Conservation (phyloP, 1,140 invertebrate species). For the Drosophila mayri region DNA sequence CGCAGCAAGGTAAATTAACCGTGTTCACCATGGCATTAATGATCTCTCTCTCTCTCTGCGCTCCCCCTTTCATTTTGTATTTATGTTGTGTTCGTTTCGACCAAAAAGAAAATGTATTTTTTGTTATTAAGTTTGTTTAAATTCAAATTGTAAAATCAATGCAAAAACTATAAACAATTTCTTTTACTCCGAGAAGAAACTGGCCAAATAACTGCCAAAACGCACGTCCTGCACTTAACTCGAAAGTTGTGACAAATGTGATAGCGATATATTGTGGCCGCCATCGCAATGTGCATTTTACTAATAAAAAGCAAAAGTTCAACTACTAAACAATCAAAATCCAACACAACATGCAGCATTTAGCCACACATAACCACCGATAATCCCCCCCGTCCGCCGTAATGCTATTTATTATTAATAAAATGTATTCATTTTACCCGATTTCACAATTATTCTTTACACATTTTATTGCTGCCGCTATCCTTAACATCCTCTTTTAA, state of each 20-base stretch:
- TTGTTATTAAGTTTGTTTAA: conserved; percentile 46
- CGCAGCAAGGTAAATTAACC: conserved; percentile 86
- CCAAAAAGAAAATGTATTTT: conserved; percentile 45
- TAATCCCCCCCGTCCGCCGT: neutral
- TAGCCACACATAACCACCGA: conserved; percentile 15
- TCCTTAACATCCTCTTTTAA: conserved; percentile 47
- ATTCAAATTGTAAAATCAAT: conserved; percentile 47
- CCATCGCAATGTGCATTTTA: conserved; percentile 33
- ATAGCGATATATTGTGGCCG: conserved; percentile 26
- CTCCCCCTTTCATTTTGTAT: conserved; percentile 32
- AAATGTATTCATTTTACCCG: conserved; percentile 27
- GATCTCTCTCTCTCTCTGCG: conserved; percentile 31
- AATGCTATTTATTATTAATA: conserved; percentile 25
- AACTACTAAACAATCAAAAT: conserved; percentile 24
- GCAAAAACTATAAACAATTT: conserved; percentile 39
- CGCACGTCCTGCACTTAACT: conserved; percentile 37
- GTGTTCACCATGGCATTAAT: conserved; percentile 24
- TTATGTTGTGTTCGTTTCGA: conserved; percentile 62
- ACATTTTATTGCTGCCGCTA: conserved; percentile 31
- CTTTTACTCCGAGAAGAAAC: conserved; percentile 17
- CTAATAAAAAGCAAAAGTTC: conserved; percentile 51
- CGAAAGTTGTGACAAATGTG: conserved; percentile 11
- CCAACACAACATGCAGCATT: conserved; percentile 54
- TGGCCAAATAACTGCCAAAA: conserved; percentile 26
- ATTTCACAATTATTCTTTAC: conserved; percentile 14